A percentile compares a stretch with the other conserved stretches of the same genome.
Evolutionary conservation across 2,888 invertebrate species (phyloP).

Genomic region (Drosophila mimetica): DNA sequence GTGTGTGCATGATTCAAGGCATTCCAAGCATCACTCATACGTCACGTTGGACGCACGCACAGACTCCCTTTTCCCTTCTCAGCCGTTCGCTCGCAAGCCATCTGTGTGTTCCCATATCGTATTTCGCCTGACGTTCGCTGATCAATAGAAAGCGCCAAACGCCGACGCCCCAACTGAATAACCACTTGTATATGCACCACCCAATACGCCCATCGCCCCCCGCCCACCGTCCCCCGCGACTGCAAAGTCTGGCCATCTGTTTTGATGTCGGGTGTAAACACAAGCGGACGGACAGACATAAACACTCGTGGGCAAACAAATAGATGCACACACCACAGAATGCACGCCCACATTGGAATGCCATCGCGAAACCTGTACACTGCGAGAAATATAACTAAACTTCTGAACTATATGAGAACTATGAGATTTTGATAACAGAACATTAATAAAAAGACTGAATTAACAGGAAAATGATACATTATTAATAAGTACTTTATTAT

Average conservation of each 20-base stretch:
- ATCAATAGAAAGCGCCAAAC: slow-evolving; percentile 67
- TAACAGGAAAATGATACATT: too few relatives aligned
- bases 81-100: not conserved
- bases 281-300: slow-evolving; percentile 9
- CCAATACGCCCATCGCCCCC: slow-evolving; percentile 8
- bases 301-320: slow-evolving; percentile 59
- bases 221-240: not conserved
- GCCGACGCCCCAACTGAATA: slow-evolving; percentile 26
- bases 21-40: slow-evolving; percentile 65
- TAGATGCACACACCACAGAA: slow-evolving; percentile 63
- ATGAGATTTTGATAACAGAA: too few relatives aligned
- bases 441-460: too few relatives aligned
- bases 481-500: too few relatives aligned
- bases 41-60: slow-evolving; percentile 61
- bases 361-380: slow-evolving; percentile 1
- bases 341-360: slow-evolving; percentile 65
- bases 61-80: slow-evolving; percentile 21
- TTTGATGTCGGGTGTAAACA: slow-evolving; percentile 57
- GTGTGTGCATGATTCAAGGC: slow-evolving; percentile 60
- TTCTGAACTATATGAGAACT: too few relatives aligned
- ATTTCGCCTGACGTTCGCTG: slow-evolving; percentile 54
- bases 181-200: slow-evolving; percentile 58
- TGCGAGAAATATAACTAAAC: not conserved
- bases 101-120: slow-evolving; percentile 63
- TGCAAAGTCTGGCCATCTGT: slow-evolving; percentile 47